A percentile compares a stretch with the other conserved stretches of the same genome.
phyloP scores from a whole-genome alignment of 2,888 invertebrate genomes.

The Synanthedon formicaeformis region DNA sequence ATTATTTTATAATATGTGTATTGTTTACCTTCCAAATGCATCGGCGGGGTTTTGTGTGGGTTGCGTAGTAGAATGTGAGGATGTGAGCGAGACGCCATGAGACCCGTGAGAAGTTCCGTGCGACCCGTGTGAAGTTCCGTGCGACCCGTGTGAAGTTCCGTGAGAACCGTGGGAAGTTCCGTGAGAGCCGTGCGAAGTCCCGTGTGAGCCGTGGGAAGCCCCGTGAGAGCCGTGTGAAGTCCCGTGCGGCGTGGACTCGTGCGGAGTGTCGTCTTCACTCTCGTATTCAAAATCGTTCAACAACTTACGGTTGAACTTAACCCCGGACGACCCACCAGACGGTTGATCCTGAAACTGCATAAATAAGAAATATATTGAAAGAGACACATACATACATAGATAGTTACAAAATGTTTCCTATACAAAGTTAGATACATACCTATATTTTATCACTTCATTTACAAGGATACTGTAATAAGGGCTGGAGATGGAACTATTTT shows the following conservation, averaged over 20 bases:
- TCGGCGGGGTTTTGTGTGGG: slow-evolving; percentile 32
- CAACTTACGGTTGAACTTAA: slow-evolving; percentile 86
- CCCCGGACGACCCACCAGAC: slow-evolving; percentile 38
- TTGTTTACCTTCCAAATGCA: slow-evolving; percentile 47
- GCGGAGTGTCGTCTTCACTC: slow-evolving; percentile 86
- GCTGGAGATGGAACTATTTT: no score
- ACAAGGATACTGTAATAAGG: no score
- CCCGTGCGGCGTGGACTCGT: slow-evolving; percentile 15
- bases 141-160: slow-evolving; percentile 6
- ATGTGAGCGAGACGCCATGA: slow-evolving; percentile 3
- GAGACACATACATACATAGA: no score
- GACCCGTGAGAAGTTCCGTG: slow-evolving; percentile 2
- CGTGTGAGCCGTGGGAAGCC: slow-evolving; percentile 8
- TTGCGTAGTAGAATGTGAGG: background rate
- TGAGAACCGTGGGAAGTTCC: slow-evolving; percentile 10
- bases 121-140: slow-evolving; percentile 8
- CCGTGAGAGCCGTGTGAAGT: slow-evolving; percentile 8
- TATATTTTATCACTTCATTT: background rate
- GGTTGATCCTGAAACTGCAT: slow-evolving; percentile 53
- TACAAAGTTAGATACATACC: background rate
- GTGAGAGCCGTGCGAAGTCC: slow-evolving; percentile 9
- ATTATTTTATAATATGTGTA: no score
- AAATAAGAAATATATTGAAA: background rate
- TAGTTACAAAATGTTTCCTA: background rate
- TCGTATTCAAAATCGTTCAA: slow-evolving; percentile 89